Base-by-base conservation (phyloP, 1,140 invertebrate genomes). In the Frieseomelitta varia region DNA sequence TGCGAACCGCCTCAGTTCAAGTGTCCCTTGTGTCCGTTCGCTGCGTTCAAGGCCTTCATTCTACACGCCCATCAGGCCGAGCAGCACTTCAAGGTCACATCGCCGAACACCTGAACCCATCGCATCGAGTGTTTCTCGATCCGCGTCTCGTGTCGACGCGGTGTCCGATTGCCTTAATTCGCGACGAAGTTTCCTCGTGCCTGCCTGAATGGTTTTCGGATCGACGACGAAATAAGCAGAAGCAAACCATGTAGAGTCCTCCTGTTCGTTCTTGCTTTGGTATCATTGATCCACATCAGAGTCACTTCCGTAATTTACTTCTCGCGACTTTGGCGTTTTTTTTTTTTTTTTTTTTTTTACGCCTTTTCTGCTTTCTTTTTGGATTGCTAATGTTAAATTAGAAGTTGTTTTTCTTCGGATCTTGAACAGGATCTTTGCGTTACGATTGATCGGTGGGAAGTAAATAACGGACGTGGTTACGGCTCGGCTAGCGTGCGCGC, bases 1-100 rank as follows among this genome's bases (percentile, higher is more conserved):
- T 95, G 94, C 87, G 94, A 95, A 85, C 94, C 94, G 47, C 94
- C 94, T 27, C 94, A 95, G 75, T 95, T 94, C 92, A 95, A 94
- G 86, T 95, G 94, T 67, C 88, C 93, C 11, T 85, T 95, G 51
- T 95, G 94, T 76, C 94, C 94, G 72, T 95, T 95, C 80, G 94
- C 94, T 27, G 94, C 94, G 14, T 95, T 95, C 91, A 95, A 95
- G 85, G 93, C 94, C 56, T 95, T 95, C 91, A 95, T 95, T 72
- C 91, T 95, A 8, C 94, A 95, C 74, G 94, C 94, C n/a, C 94
- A 95, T 86, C 94, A 95, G 87, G 94, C 93, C 14, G 94, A 95
- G 82, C 94, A 95, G 61, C 94, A 95, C 88, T 95, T 95, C 90
- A 95, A 94, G 90, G 91, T 93, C 74, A 90, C 93, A 1, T 92